Percentiles rank a stretch among this genome's conserved stretches.
These are phyloP conservation scores for Adelphocoris suturalis DNA, from an alignment of 2,888 invertebrate genomes.

Conservation along the genomic window DNA sequence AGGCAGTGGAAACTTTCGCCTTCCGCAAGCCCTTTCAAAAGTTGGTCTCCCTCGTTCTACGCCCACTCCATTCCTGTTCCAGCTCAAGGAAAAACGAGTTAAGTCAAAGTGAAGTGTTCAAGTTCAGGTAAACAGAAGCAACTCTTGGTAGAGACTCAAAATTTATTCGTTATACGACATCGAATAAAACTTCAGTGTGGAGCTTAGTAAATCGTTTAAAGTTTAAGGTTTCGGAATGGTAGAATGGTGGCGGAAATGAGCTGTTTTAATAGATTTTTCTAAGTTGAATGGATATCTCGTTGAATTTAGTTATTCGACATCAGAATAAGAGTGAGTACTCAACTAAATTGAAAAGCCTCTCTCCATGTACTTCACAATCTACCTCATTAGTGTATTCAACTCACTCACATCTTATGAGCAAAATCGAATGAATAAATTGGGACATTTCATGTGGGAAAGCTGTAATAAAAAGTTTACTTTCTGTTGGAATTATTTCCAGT, in stretches of 20 bases:
- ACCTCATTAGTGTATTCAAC: too few species aligned
- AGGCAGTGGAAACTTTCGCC: constrained; percentile 33
- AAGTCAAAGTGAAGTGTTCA: constrained; percentile 60
- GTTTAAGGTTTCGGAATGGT: constrained; percentile 31
- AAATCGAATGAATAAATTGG: too few species aligned
- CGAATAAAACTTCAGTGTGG: constrained; percentile 34
- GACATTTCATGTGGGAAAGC: too few species aligned
- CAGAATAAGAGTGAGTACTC: too few species aligned
- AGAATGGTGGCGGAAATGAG: not conserved
- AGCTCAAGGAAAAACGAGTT: constrained; percentile 60
- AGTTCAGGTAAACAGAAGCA: constrained; percentile 63
- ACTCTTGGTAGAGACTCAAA: constrained; percentile 14
- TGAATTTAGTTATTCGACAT: too few species aligned
- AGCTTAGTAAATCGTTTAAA: constrained; percentile 43
- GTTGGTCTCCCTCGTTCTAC: not conserved
- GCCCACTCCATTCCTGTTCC: not conserved
- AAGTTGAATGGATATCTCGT: too few species aligned
- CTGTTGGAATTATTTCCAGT: too few species aligned
- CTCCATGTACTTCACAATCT: too few species aligned
- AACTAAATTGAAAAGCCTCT: too few species aligned
- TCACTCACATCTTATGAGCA: too few species aligned
- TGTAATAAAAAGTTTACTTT: too few species aligned
- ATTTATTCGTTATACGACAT: constrained; percentile 50
- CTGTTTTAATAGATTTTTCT: not conserved
- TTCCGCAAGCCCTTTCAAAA: constrained; percentile 33